Evolutionary conservation across 1,140 invertebrate species (phyloP), one percentile per base, ranked within the genome.

Genomic region (Rhagoletis pomonella): DNA sequence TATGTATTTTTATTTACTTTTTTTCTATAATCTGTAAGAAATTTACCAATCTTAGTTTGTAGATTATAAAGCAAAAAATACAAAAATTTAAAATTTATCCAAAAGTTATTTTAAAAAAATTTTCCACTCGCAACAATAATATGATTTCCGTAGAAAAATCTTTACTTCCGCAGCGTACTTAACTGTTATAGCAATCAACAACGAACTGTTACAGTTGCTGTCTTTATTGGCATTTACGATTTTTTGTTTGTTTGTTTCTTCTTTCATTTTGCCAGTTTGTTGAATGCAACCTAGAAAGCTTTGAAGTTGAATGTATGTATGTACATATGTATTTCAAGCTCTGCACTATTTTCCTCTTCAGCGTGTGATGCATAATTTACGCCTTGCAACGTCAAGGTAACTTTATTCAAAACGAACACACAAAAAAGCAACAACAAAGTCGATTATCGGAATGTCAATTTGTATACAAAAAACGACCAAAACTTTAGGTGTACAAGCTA

Each of bases 221-320:
- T 29, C 12, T n/a, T 47, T 14, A 10, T 44, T 47, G 17, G 3
- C 5, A 10, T 55, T 55, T 55, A 29, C 29, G 29, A 29, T 55
- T 73, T 39, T 14, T 39, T 14, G 42, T 47, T 7, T 10, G 10
- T 10, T 7, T 10, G 10, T 55, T 7, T 10, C 50, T 55, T 7
- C 10, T 5, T 10, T 7, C 50, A 55, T 55, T 55, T 0, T 81
- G 47, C 17, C 1, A 3, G 7, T n/a, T 55, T 55, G 73, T 73
- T 47, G 73, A 17, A 81, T 19, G 47, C 73, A 81, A 81, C 73
- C 73, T 81, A 81, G 73, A 81, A 81, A 81, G n/a, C 9, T 17
- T 55, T 55, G 44, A 2, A 9, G 10, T 14, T 55, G 44, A 39
- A 9, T 39, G 12, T 29, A 29, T 29, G 29, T 29, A 29, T 29